Evolutionary conservation across 2,113 vertebrate species (phyloP), one percentile per base, ranked within the genome.

Genomic region (Daboia siamensis): DNA sequence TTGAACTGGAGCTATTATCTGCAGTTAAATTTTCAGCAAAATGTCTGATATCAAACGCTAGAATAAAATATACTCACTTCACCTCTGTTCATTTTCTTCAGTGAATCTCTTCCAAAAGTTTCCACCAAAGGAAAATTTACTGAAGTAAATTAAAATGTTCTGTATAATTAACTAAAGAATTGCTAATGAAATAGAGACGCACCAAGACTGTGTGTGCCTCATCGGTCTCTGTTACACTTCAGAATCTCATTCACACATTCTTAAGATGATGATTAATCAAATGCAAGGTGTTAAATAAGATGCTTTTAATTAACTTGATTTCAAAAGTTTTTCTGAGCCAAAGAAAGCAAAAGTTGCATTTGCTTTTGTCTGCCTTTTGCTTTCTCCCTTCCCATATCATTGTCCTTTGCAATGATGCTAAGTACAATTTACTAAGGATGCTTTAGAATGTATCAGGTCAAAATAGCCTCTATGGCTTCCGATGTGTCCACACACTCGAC

Each of bases 211-310:
- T 93, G 61, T 51, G 69, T 51, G 51, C 96, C 93, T 95, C 94
- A 84, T 94, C 90, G 88, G 91, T 94, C 90, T 94, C 93, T 94
- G 95, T 97, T 96, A 94, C 95, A 96, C 95, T 91, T 96, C 85
- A 0, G 89, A 93, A 95, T 95, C 94, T 96, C 93, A 94, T 96
- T 97, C 94, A 96, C 96, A 97, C 95, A 61, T 97, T 96, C 92
- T 91, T 95, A 90, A 94, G 92, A 96, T 93, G 95, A 95, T 88
- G 85, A 96, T 96, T 96, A 96, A 95, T 96, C 94, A 96, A 94
- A 96, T 95, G 90, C 5, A 6, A 92, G 86, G 94, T 95, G 93
- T 92, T 96, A 96, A 96, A 96, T 88, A 96, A 11, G 69, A 93
- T 90, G 90, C 33, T 61, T 96, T 96, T 94, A 95, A 94, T 95